Percentiles rank a stretch among this genome's conserved stretches.
These are phyloP conservation scores for Potorous gilbertii DNA, from an alignment of 2,797 vertebrate genomes.

Conservation along the genomic window DNA sequence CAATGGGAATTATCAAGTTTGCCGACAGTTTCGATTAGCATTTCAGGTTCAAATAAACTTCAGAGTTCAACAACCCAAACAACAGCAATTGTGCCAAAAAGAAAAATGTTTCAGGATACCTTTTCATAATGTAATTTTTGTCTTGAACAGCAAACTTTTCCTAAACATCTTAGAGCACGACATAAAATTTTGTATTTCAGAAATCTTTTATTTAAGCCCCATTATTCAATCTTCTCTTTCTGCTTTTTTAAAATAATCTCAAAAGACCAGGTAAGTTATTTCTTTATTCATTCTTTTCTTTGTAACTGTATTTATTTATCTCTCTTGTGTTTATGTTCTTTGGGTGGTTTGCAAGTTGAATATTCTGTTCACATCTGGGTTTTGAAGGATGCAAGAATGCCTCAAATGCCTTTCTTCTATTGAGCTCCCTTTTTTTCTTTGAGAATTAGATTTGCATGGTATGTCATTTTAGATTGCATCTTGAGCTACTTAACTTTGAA, in stretches of 20 bases:
- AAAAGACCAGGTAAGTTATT: background rate
- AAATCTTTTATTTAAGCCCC: background rate
- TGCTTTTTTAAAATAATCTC: background rate
- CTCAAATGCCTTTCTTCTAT: background rate
- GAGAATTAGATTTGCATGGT: background rate
- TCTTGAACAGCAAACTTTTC: constrained; percentile 45
- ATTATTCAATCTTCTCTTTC: background rate
- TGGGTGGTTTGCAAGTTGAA: background rate
- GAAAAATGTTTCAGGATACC: constrained; percentile 48
- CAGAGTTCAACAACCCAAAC: constrained; percentile 69
- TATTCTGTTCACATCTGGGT: background rate
- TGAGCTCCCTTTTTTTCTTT: background rate
- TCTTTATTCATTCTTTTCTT: background rate
- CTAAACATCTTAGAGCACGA: constrained; percentile 47
- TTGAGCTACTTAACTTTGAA: background rate
- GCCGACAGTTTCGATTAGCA: constrained; percentile 73
- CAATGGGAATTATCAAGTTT: constrained; percentile 79
- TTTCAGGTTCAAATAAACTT: constrained; percentile 79
- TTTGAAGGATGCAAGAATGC: background rate
- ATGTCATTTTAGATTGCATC: background rate
- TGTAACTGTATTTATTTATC: background rate
- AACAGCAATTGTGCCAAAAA: constrained; percentile 56
- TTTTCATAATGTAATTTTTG: constrained; percentile 50
- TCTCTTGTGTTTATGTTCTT: background rate
- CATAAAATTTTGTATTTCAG: constrained; percentile 15